Conservation (phyloP, 2,888 invertebrate species). For the Chloroclysta siterata region DNA sequence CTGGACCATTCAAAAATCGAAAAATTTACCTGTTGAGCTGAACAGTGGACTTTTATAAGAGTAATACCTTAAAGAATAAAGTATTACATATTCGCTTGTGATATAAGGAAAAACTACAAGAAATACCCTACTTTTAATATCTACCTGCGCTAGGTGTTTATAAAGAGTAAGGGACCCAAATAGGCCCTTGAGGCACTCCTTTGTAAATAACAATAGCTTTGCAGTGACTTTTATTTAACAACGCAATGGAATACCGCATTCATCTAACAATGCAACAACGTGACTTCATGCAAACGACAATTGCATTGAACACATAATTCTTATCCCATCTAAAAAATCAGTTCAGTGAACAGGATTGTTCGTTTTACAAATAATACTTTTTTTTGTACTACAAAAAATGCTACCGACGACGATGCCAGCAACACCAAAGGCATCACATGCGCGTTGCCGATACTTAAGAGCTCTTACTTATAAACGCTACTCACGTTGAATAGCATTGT, state of each 20-base stretch:
- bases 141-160: background rate
- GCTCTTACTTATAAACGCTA: too few species aligned
- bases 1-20: too few species aligned
- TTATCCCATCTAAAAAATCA: background rate
- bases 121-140: background rate
- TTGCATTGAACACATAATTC: background rate
- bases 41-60: slow-evolving; percentile 3
- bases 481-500: too few species aligned
- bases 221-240: slow-evolving; percentile 10
- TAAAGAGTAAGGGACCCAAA: background rate
- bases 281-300: slow-evolving; percentile 4
- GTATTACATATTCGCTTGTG: too few species aligned
- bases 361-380: background rate
- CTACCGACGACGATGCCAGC: too few species aligned
- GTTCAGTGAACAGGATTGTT: background rate
- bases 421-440: too few species aligned
- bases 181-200: slow-evolving; percentile 5
- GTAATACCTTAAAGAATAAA: too few species aligned
- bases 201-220: background rate
- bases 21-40: slow-evolving; percentile 11
- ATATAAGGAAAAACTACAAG: slow-evolving; percentile 1
- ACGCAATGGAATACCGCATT: background rate
- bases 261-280: slow-evolving; percentile 13
- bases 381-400: too few species aligned
- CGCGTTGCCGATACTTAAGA: too few species aligned